Base-by-base conservation (phyloP, 2,113 vertebrate species). In the Tautogolabrus adspersus region DNA sequence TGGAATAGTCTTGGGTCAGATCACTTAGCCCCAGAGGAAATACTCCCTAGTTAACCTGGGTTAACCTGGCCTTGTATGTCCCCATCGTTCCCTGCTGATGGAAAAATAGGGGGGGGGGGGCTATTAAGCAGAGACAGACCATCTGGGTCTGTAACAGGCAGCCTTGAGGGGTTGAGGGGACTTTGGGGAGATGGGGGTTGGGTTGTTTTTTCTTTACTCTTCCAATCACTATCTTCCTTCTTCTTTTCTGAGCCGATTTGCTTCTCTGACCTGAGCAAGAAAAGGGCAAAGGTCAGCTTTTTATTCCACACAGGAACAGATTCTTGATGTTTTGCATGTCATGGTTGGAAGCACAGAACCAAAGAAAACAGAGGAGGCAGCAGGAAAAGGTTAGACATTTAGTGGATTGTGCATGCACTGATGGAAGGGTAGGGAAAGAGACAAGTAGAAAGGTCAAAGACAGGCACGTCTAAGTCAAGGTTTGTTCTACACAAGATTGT, bases 11-110 rank as follows among this genome's bases (percentile, higher is more conserved):
- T 21, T 11, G 40, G 82, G 81, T 85, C 73, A 75, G 51, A 68
- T 19, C 21, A 66, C 71, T 89, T 85, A 86, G 84, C 77, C 81
- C 47, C 70, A 79, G 72, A 68, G 72, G 81, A 74, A 79, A 83
- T 65, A 60, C 76, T 49, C 30, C 6, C 40, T 23, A 8, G 67
- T 86, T 86, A 88, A 86, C 78, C 84, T 46, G 63, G 37, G 62
- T 84, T 87, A 85, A 86, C 81, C 73, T 61, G 62, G 75, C 72
- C 75, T 79, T 73, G 74, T 65, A 63, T 44, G 62, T 79, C 54
- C 10, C 38, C 8, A 46, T 72, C 81, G 79, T 16, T 74, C 1
- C 22, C 57, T 16, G 21, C 67, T 59, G 70, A 81, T 86, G 46
- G 72, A 72, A 67, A 83, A 66, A 37, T 62, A 68, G 19, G 42